Percentiles rank a stretch among this genome's conserved stretches.
phyloP scores from a whole-genome alignment of 1,140 invertebrate genomes.

The Mamestra configurata region DNA sequence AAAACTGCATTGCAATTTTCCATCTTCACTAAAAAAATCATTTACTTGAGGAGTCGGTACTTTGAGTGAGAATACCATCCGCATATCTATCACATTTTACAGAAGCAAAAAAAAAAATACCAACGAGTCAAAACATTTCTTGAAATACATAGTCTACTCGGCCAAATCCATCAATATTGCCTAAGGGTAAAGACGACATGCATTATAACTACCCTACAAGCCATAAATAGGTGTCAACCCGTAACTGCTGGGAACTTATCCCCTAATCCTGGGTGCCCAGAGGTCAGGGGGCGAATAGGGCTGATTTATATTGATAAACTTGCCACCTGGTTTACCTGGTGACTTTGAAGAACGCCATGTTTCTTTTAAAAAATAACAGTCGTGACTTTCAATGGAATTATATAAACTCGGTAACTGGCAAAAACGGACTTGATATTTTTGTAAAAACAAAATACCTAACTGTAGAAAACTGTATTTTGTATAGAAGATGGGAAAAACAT shows the following conservation, averaged over 20 bases:
- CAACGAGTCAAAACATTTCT: no score
- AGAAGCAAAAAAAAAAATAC: no score
- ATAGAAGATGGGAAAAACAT: no score
- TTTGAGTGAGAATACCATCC: no score
- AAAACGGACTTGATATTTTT: neutral
- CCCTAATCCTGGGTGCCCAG: constrained; percentile 38
- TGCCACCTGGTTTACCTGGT: constrained; percentile 42
- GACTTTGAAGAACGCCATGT: neutral
- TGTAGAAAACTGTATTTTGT: no score
- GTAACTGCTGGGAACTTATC: constrained; percentile 44
- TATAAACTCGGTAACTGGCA: neutral
- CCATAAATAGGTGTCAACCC: constrained; percentile 45
- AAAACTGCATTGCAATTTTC: no score
- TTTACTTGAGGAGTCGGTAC: no score
- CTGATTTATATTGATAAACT: constrained; percentile 52
- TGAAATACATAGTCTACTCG: no score
- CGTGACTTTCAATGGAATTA: neutral
- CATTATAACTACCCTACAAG: constrained; percentile 24
- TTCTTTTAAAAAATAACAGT: no score
- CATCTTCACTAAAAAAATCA: no score
- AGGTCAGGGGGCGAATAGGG: constrained; percentile 47
- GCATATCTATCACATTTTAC: no score
- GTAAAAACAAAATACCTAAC: neutral
- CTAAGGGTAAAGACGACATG: constrained; percentile 1
- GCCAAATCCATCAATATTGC: constrained; percentile 13